Evolutionary conservation across 2,888 invertebrate genomes (phyloP), one percentile per base, ranked within the genome.

Genomic region (Xestia c-nigrum): DNA sequence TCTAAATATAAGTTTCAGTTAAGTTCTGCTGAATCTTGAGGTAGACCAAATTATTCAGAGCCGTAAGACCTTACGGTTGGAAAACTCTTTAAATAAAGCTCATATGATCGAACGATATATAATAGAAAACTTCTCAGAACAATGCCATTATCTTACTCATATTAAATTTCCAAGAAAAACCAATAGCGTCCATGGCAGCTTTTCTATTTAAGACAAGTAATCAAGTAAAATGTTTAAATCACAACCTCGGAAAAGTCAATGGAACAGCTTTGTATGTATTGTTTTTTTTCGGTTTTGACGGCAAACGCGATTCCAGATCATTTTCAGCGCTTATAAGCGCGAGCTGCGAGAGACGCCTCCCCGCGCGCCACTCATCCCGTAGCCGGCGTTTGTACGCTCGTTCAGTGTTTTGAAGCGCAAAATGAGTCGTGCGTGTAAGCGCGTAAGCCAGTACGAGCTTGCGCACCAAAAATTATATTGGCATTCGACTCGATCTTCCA

Each of bases 101-200:
- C 2, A 5, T 31, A 19, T 19, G 9, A n/a, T 0, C 3, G 9
- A 73, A 47, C 6, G 24, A 38, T 21, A 59, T 59, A 9, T 40
- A 40, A 47, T 59, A 40, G 0, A 40, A 24, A 59, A 24, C 21
- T 73, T 47, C 59, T 72, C 59, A 24, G 38, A 72, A 72, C 10
- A 16, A 21, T 40, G 0, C 5, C 10, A 31, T 2, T 24, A 19
- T 24, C 40, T 68, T n/a, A 24, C 14, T 64, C n/a, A 24, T 43
- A 59, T 40, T 55, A 40, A 57, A 40, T 68, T 52, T 70, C 46
- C 5, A 66, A 66, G 19, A n/a, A 47, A 38, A 47, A 66, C 0
- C 66, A 66, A 66, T 66, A 24, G 38, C n/a, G n/a, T 14, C 7
- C 12, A 65, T 7, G 40, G 63, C 16, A 38, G 10, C 0, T 31